Evolutionary conservation across 1,140 invertebrate genomes (phyloP).

Genomic region (Hylaeus volcanicus): DNA sequence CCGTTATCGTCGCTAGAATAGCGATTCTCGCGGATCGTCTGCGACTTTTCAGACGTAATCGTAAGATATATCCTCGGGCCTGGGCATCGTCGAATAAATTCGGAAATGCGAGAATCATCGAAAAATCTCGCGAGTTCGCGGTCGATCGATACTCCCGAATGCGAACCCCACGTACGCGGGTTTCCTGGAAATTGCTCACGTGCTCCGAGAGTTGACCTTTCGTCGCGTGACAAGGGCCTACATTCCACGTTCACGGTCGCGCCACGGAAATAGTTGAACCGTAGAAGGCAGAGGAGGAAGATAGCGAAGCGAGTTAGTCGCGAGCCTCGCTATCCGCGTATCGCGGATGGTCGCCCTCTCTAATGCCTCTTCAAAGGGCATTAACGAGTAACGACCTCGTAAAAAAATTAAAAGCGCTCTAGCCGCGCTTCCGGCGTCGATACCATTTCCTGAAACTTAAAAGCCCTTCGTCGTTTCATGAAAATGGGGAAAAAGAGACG

Average conservation of each 20-base stretch:
- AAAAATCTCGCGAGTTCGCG: not conserved
- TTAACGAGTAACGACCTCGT: slow-evolving; percentile 37
- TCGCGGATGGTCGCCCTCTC: slow-evolving; percentile 11
- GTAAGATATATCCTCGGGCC: too few species aligned
- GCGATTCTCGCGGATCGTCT: too few species aligned
- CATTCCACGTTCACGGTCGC: slow-evolving; percentile 44
- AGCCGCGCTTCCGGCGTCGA: slow-evolving; percentile 24
- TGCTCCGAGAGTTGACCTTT: slow-evolving; percentile 45
- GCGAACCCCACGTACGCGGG: not conserved
- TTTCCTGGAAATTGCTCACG: slow-evolving; percentile 33
- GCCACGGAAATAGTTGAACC: slow-evolving; percentile 36
- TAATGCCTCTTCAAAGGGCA: slow-evolving; percentile 35
- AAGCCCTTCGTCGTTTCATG: slow-evolving; percentile 28
- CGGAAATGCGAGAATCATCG: too few species aligned
- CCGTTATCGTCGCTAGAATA: too few species aligned
- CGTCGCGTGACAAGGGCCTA: slow-evolving; percentile 41
- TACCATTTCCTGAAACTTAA: slow-evolving; percentile 11
- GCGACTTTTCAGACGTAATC: too few species aligned
- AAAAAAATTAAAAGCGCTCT: slow-evolving; percentile 43
- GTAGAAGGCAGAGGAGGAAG: not conserved
- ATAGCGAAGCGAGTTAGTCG: not conserved
- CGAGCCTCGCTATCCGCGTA: slow-evolving; percentile 10
- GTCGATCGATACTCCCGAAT: not conserved
- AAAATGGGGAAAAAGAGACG: not conserved
- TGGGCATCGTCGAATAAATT: too few species aligned